These are phyloP conservation scores for Drosophila neocordata DNA, from an alignment of 1,140 invertebrate genomes.

Conservation along the genomic window DNA sequence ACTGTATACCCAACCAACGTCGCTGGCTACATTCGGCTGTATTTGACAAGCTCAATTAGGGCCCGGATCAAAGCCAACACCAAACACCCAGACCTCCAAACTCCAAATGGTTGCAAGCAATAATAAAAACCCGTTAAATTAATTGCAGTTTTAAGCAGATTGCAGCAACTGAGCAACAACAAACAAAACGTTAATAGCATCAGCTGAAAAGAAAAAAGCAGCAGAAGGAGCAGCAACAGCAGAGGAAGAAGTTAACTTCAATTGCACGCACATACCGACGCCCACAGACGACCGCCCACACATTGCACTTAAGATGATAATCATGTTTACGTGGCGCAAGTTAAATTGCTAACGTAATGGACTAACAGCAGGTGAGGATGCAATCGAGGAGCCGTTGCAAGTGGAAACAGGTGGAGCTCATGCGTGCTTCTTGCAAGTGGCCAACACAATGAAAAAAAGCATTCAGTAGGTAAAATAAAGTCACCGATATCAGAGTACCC, in stretches of 20 bases:
- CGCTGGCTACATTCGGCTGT: constrained; percentile 32
- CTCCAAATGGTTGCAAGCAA: constrained; percentile 40
- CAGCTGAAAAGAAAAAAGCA: not conserved
- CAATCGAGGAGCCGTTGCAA: constrained; percentile 31
- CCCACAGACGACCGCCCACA: constrained; percentile 4
- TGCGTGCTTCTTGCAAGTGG: constrained; percentile 70
- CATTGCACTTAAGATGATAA: constrained; percentile 79
- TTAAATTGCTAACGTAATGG: constrained; percentile 80
- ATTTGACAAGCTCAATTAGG: constrained; percentile 77
- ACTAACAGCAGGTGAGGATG: constrained; percentile 73
- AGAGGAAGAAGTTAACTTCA: constrained; percentile 41
- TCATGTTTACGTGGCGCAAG: constrained; percentile 80
- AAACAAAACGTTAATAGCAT: constrained; percentile 52
- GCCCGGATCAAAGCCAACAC: constrained; percentile 17
- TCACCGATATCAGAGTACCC: not conserved
- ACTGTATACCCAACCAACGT: constrained; percentile 24
- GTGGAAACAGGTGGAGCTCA: constrained; percentile 38
- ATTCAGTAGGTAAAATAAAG: constrained; percentile 42
- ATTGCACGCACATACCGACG: constrained; percentile 47
- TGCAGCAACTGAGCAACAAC: constrained; percentile 52
- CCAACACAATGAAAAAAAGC: constrained; percentile 55
- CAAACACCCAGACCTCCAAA: constrained; percentile 34
- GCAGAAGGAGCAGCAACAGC: not conserved
- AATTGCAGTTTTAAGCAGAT: constrained; percentile 78
- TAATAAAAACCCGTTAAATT: constrained; percentile 67